A percentile compares a stretch with the other conserved stretches of the same genome.
phyloP scores from a whole-genome alignment of 2,797 vertebrate genomes.

The Zalophus californianus region DNA sequence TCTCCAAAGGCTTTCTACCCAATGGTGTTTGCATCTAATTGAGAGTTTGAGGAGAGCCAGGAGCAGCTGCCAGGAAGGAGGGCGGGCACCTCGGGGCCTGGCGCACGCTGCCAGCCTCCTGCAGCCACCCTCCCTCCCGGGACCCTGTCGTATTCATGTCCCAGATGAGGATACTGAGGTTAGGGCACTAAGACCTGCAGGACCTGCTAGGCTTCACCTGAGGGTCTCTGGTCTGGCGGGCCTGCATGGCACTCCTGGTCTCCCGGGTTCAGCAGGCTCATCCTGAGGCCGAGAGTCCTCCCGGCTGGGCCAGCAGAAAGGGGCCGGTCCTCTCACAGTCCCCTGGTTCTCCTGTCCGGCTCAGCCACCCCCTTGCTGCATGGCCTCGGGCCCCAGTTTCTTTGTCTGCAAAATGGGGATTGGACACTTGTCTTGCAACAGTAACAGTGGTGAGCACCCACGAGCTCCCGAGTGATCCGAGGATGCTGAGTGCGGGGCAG shows the following conservation, averaged over 20 bases:
- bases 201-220: not conserved
- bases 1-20: conserved; percentile 45
- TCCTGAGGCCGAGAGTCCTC: not conserved
- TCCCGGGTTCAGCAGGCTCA: not conserved
- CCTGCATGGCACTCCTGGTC: not conserved
- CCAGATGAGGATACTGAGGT: not conserved
- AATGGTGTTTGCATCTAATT: not conserved
- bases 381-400: not conserved
- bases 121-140: not conserved
- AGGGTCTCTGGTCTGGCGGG: not conserved
- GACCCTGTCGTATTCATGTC: not conserved
- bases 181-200: not conserved
- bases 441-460: not conserved
- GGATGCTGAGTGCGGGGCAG: not conserved
- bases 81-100: not conserved
- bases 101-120: not conserved
- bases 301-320: not conserved
- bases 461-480: not conserved
- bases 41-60: not conserved
- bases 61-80: not conserved
- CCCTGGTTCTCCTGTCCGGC: not conserved
- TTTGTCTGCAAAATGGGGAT: not conserved
- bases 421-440: not conserved
- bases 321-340: not conserved
- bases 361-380: not conserved